Conservation (phyloP, 2,113 vertebrate species). For the Manacus vitellinus region DNA sequence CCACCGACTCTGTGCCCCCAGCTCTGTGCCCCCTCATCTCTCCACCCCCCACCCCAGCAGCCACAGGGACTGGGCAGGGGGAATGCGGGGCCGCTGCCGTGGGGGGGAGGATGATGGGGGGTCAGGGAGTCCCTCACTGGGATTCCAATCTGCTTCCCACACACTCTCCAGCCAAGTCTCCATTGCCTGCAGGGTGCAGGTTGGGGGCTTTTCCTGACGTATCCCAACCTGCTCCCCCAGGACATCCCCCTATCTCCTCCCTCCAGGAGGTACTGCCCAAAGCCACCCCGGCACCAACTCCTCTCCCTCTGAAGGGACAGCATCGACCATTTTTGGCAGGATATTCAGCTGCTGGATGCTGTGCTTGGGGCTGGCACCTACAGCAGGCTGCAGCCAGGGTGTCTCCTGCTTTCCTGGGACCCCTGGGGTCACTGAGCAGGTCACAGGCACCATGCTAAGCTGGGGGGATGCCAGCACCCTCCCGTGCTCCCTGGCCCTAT, state of each 20-base stretch:
- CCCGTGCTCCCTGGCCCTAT: accelerated
- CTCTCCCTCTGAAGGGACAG: neutral
- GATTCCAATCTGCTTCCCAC: neutral
- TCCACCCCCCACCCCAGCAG: accelerated
- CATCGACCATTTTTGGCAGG: neutral
- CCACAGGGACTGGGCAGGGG: neutral
- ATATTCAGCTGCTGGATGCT: neutral
- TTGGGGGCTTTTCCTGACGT: neutral
- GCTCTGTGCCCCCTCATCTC: neutral
- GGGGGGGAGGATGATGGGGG: neutral
- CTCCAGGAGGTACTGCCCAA: neutral
- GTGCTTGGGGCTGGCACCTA: accelerated
- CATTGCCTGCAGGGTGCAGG: accelerated
- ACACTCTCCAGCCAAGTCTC: accelerated
- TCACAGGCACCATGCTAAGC: neutral
- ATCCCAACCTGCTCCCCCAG: neutral
- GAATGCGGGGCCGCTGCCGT: accelerated
- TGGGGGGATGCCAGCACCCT: neutral
- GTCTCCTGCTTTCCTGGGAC: neutral
- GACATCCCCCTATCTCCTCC: neutral
- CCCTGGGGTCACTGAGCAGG: accelerated
- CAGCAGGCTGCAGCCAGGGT: neutral
- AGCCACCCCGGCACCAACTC: accelerated
- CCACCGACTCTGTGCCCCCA: neutral
- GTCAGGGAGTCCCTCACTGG: accelerated